Conservation (phyloP, 2,113 vertebrate species). For the Oreochromis niloticus region DNA sequence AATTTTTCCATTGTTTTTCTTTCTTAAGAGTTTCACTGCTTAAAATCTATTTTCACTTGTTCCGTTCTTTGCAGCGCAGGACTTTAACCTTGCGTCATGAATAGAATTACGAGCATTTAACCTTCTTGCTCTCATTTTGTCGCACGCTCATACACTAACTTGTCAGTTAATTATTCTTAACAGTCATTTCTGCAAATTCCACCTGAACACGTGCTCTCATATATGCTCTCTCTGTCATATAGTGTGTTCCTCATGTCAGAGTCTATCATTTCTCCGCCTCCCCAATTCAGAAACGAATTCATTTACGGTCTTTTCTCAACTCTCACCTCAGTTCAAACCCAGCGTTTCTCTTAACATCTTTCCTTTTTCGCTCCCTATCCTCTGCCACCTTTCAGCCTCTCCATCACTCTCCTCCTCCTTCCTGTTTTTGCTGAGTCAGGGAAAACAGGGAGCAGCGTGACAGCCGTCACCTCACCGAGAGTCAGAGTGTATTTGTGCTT, state of each 20-base stretch:
- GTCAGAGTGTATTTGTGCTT: not conserved
- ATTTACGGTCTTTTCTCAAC: not conserved
- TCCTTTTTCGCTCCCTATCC: not conserved
- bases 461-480: conserved; percentile 51
- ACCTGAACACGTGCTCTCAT: not conserved
- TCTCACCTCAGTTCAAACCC: conserved; percentile 1
- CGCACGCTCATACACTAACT: not conserved
- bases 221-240: too few species aligned
- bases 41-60: not conserved
- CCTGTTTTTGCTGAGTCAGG: conserved; percentile 57
- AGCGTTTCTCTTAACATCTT: conserved; percentile 6
- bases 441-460: conserved; percentile 49
- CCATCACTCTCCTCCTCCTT: conserved; percentile 40
- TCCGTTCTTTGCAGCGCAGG: not conserved
- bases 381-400: not conserved
- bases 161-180: not conserved
- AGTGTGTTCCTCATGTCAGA: not conserved
- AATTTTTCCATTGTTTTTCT: not conserved
- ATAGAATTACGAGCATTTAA: not conserved
- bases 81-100: not conserved
- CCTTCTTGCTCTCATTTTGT: not conserved
- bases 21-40: not conserved
- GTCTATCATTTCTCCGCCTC: not conserved
- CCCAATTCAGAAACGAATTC: not conserved
- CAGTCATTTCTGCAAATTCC: not conserved